Base-by-base conservation (phyloP, 1,140 invertebrate species). In the Papilio polyxenes region DNA sequence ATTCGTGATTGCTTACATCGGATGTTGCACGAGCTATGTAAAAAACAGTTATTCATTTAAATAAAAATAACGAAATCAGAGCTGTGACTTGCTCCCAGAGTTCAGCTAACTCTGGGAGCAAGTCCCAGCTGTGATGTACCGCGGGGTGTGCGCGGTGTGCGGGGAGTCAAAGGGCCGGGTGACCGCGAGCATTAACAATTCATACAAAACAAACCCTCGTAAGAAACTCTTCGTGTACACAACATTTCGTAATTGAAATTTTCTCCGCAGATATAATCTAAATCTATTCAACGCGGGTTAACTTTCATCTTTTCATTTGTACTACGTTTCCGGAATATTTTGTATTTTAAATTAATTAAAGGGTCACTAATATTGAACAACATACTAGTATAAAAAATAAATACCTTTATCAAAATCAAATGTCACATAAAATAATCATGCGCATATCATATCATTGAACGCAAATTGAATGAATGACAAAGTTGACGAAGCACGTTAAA, bases 131-230 rank as follows among this genome's bases (percentile, higher is more conserved):
- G 51, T 53, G 6, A 44, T 7, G 40, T 44, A 40, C 37, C 11
- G 10, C 37, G 31, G 13, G 72, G 53, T 15, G 13, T 74, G 6
- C 7, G 10, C 0, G 72, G 13, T n/a, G 2, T 1, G n/a, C 13
- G 69, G 40, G 8, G 72, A 48, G 74, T 75, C 20, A 77, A 77
- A 77, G 49, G 75, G 75, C 75, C 44, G 10, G 75, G 75, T 75
- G 74, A 75, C 74, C 74, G 74, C 74, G 40, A 44, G 49, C 75
- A 77, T 77, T 77, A 77, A 77, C 44, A 49, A 77, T 77, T 77
- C 75, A 77, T 77, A 15, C 75, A 56, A 77, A 49, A 53, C 48
- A 77, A 77, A 77, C 75, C 48, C 13, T 53, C 23, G 75, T 51
- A 77, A 53, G 74, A 75, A 75, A 44, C 74, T 48, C n/a, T 48